These are phyloP conservation scores for Alosa sapidissima DNA, from an alignment of 2,797 vertebrate species.

Conservation along the genomic window DNA sequence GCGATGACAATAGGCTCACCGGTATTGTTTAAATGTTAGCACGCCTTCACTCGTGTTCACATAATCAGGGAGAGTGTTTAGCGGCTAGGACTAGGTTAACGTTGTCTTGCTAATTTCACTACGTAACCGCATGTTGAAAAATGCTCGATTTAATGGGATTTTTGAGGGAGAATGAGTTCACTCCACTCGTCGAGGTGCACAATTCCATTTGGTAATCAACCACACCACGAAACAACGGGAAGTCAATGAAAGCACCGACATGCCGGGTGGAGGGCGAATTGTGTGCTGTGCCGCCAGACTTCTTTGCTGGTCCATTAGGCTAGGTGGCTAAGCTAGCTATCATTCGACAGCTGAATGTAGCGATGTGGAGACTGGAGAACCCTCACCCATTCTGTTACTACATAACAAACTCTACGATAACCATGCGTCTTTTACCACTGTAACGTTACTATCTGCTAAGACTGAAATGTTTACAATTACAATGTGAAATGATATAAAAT, in stretches of 20 bases:
- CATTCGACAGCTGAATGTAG: constrained; percentile 5
- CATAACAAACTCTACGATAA: not conserved
- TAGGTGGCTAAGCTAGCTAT: constrained; percentile 7
- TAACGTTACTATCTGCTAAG: not conserved
- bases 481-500: constrained; percentile 41
- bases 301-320: not conserved
- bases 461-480: not conserved
- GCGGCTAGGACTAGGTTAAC: not conserved
- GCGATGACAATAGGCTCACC: not conserved
- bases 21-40: not conserved
- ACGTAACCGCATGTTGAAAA: not conserved
- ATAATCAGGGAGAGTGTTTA: not conserved
- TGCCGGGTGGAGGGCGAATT: not conserved
- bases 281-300: not conserved
- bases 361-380: not conserved
- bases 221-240: not conserved
- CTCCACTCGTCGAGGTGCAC: not conserved
- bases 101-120: not conserved
- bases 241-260: not conserved
- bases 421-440: not conserved
- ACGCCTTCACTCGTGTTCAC: not conserved
- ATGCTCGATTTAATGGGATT: not conserved
- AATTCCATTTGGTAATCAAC: not conserved
- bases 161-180: not conserved
- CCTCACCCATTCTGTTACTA: not conserved